Conservation (phyloP, 2,113 vertebrate species). For the Malurus elegans region DNA sequence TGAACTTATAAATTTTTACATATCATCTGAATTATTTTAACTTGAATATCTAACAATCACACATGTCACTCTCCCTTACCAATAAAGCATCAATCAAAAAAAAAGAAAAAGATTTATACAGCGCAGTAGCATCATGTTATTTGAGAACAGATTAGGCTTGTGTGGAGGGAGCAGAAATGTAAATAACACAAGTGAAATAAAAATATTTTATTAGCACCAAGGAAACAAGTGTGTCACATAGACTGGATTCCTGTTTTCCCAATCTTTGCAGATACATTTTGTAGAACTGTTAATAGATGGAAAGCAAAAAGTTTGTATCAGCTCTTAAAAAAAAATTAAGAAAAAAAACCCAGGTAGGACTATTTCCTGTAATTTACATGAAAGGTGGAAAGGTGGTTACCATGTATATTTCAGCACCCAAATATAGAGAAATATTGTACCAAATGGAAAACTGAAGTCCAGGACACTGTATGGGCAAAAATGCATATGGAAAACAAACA, state of each 20-base stretch:
- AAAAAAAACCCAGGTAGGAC: background rate
- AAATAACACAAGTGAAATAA: background rate
- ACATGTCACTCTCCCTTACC: background rate
- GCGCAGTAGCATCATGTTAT: background rate
- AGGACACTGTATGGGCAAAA: background rate
- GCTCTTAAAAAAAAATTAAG: background rate
- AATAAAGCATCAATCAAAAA: background rate
- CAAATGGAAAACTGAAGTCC: background rate
- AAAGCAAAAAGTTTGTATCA: background rate
- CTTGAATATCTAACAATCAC: background rate
- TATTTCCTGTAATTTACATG: background rate
- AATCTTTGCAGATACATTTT: background rate
- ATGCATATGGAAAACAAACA: background rate
- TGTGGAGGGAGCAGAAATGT: background rate
- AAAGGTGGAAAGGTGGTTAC: background rate
- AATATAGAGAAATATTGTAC: background rate
- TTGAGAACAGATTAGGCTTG: background rate
- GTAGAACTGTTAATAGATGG: background rate
- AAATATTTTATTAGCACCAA: background rate
- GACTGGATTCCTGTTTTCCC: background rate
- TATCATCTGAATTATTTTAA: background rate
- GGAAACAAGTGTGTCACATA: background rate
- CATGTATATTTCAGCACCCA: background rate
- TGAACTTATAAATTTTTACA: background rate
- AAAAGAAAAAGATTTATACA: background rate